These are phyloP conservation scores for Anthopleura sola DNA, from an alignment of 64 coral and sea anemone species.

Conservation along the genomic window DNA sequence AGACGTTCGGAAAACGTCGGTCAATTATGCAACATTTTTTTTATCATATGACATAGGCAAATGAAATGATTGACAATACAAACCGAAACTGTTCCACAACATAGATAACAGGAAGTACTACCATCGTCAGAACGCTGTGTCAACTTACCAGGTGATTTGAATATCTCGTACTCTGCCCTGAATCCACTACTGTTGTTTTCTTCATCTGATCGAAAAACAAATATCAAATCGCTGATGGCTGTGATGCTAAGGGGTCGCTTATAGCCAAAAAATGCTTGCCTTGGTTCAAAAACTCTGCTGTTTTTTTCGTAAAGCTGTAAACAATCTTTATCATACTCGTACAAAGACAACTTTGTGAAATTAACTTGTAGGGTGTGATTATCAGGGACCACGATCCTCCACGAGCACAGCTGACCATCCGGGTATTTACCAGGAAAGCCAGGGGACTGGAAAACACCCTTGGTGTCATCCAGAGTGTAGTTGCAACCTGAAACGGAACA, in stretches of 20 bases:
- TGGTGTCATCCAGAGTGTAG: background rate
- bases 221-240: conserved; percentile 21
- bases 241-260: conserved; percentile 9
- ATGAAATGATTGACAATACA: no score
- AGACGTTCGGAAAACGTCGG: no score
- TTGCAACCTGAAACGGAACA: conserved; percentile 7
- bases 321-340: conserved; percentile 18
- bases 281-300: background rate
- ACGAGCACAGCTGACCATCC: conserved; percentile 60
- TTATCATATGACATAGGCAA: no score
- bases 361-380: background rate
- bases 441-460: conserved; percentile 31
- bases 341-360: conserved; percentile 49
- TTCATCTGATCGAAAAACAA: conserved; percentile 60
- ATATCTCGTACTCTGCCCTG: conserved; percentile 25
- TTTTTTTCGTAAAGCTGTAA: conserved; percentile 22
- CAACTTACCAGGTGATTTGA: background rate
- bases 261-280: conserved; percentile 26
- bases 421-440: conserved; percentile 46
- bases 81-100: no score
- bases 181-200: conserved; percentile 12
- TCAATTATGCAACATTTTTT: no score
- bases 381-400: conserved; percentile 26
- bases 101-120: no score
- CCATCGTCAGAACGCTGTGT: no score